Base-by-base conservation (phyloP, 2,113 vertebrate genomes). In the Amphiprion percula region DNA sequence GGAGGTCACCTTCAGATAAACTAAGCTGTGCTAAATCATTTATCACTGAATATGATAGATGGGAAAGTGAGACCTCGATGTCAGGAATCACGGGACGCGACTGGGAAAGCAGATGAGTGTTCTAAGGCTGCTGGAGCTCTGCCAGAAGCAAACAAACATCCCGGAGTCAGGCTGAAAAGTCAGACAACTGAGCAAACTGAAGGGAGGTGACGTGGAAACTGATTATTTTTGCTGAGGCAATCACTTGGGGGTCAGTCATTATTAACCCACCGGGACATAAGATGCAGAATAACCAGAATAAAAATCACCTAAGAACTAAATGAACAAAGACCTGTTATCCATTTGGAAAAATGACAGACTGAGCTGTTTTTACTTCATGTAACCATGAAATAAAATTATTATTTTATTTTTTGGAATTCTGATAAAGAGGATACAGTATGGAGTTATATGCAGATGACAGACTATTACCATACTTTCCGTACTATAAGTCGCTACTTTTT, bases 1-100 rank as follows among this genome's bases (percentile, higher is more conserved):
- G 15, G 39, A 71, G 85, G 85, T 89, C 83, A 87, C 85, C 85
- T 87, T 88, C 79, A 74, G 77, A 76, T 79, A 76, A 79, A 87
- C 77, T 66, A 68, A 71, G 56, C 44, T 41, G 66, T 24, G 44
- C 55, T 79, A 58, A 86, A 71, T 85, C 67, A 73, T 82, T 84
- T 74, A 85, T 88, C 71, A 74, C 63, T 30, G 67, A 74, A 74
- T 39, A 54, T 77, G 68, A 86, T 69, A 17, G 72, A 84, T 56
- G 76, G 60, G 56, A 47, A 54, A 69, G 46, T 47, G 46, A 84
- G 71, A 73, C 49, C 53, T 77, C 15, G 26, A 46, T 10, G 14
- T 33, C 68, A 61, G 74, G 24, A 77, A 64, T 39, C 28, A 55
- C 1, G 11, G 55, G 39, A 72, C 26, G 24, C 0, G 7, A 50